A percentile compares a stretch with the other conserved stretches of the same genome.
Conservation (phyloP, 2,797 vertebrate genomes). For the Dicrostonyx torquatus region DNA sequence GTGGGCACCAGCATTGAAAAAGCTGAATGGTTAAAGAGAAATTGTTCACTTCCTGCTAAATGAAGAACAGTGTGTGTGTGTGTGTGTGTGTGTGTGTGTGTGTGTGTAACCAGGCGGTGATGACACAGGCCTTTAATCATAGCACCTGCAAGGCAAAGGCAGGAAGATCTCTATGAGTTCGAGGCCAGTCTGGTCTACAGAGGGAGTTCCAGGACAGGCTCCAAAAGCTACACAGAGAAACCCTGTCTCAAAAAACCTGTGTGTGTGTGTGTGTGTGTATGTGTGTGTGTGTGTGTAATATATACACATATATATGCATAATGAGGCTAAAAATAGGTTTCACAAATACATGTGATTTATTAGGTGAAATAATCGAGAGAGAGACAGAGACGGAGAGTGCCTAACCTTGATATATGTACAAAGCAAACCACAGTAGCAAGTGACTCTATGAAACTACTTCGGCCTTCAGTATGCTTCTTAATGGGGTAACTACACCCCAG, state of each 20-base stretch:
- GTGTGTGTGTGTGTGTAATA: no score
- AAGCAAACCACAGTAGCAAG: background rate
- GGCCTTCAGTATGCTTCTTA: background rate
- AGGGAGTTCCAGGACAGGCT: no score
- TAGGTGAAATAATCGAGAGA: background rate
- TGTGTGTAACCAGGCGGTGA: no score
- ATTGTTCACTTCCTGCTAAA: background rate
- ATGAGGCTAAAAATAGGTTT: background rate
- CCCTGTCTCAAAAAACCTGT: no score
- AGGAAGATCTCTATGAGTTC: no score
- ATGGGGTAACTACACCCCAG: background rate
- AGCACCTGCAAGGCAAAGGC: no score
- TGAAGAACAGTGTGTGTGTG: background rate
- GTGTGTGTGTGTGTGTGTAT: no score
- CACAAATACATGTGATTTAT: background rate
- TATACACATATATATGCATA: background rate
- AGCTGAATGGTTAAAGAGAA: background rate
- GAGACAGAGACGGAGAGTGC: background rate
- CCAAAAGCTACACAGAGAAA: no score
- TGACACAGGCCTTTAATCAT: no score
- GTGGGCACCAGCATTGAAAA: slow-evolving; percentile 7
- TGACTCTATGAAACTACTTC: background rate
- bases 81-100: no score
- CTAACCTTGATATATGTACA: background rate
- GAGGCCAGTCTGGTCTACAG: no score